Evolutionary conservation across 2,797 vertebrate genomes (phyloP), one percentile per base, ranked within the genome.

Genomic region (Momotus momota): DNA sequence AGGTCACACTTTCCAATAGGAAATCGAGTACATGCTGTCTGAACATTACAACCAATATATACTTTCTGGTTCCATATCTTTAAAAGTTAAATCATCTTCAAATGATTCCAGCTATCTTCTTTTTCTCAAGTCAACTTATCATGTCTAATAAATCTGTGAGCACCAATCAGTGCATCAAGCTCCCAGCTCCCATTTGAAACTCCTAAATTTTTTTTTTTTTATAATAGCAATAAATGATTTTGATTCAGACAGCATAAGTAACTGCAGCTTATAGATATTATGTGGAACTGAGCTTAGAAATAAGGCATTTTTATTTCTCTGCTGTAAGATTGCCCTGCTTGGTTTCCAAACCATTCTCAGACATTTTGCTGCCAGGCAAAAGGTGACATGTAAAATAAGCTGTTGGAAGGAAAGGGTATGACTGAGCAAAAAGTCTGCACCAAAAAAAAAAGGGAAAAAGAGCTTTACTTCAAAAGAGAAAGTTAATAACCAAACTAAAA

Each of bases 171-270:
- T 62, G 58, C 46, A 79, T 75, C 80, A 82, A 86, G 62, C 8
- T 77, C 55, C 16, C 66, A 84, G 40, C 46, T 86, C 43, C 62
- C 35, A 81, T 88, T 70, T 82, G 89, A 83, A 95, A 91, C 18
- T 64, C 46, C 55, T 90, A 60, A 88, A 81, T 14, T 69, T 31
- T 64, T 66, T 86, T 57, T 43, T 48, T 96, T 95, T 91, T 38
- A 92, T 94, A 90, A 88, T 57, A 46, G 80, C 51, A 79, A 70
- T 91, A 93, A 91, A 93, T 77, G 4, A 77, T 92, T 92, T 94
- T 86, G 52, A 96, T 93, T 96, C 92, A 96, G 64, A 90, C 52
- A 86, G 81, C 55, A 61, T 82, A 92, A 93, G 48, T 77, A 93
- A 91, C 85, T 82, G 33, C 52, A 94, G 31, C 49, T 84, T 81